A percentile compares a stretch with the other conserved stretches of the same genome.
Evolutionary conservation across 2,888 invertebrate genomes (phyloP).

Genomic region (Neoascia interrupta): DNA sequence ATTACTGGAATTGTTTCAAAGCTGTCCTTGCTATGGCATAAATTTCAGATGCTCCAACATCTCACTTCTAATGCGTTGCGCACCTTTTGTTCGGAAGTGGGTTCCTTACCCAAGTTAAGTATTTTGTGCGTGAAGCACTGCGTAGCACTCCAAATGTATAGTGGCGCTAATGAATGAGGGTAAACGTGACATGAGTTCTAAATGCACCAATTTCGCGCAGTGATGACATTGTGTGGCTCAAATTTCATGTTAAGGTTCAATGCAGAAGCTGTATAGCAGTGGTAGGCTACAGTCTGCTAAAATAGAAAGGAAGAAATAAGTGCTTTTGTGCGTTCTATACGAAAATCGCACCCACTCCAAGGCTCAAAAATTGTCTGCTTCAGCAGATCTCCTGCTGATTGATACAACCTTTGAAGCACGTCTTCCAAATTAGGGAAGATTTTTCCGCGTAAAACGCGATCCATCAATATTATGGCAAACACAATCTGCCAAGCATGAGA

Average conservation of each 20-base stretch:
- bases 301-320: background rate
- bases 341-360: too few relatives aligned
- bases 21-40: conserved; percentile 40
- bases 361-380: too few relatives aligned
- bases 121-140: conserved; percentile 30
- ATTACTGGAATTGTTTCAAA: conserved; percentile 60
- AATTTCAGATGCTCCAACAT: conserved; percentile 54
- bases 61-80: conserved; percentile 63
- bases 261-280: background rate
- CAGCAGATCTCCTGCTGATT: conserved; percentile 32
- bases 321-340: too few relatives aligned
- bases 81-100: too few relatives aligned
- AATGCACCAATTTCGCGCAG: background rate
- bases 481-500: conserved; percentile 1
- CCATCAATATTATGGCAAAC: conserved; percentile 38
- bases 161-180: conserved; percentile 64
- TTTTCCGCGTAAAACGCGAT: conserved; percentile 18
- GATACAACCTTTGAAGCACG: conserved; percentile 32
- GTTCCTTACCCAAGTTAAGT: conserved; percentile 32
- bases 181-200: conserved; percentile 50
- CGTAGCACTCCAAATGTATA: conserved; percentile 10
- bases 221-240: background rate
- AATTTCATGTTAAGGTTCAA: background rate
- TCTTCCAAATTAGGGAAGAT: conserved; percentile 38
- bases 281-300: background rate